Evolutionary conservation across 2,113 vertebrate species (phyloP).

Genomic region (Saccopteryx leptura): DNA sequence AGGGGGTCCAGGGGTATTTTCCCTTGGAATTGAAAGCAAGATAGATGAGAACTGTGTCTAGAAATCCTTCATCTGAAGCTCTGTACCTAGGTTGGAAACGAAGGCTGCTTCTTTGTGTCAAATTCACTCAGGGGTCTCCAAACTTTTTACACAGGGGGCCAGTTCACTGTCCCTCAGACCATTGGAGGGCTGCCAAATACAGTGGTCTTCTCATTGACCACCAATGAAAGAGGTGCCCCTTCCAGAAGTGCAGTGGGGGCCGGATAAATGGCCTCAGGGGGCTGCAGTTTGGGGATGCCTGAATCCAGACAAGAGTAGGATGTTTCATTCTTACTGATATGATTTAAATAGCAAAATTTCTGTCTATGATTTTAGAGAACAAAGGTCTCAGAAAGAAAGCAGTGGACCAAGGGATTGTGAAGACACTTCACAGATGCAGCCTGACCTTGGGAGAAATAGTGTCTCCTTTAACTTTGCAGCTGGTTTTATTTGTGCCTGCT

Average conservation of each 20-base stretch:
- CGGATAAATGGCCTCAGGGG: too few species aligned
- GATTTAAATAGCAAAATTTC: conserved; percentile 11
- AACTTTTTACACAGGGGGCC: too few species aligned
- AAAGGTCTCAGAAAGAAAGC: not conserved
- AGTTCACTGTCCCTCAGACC: too few species aligned
- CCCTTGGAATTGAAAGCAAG: not conserved
- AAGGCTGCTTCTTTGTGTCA: not conserved
- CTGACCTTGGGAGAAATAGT: not conserved
- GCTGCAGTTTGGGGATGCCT: too few species aligned
- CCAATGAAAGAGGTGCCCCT: too few species aligned
- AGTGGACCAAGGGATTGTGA: not conserved
- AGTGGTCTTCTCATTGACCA: too few species aligned
- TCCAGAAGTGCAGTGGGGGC: too few species aligned
- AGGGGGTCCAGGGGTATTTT: not conserved
- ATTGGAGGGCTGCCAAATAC: too few species aligned
- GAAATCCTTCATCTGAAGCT: not conserved
- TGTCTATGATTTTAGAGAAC: not conserved
- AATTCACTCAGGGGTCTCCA: too few species aligned
- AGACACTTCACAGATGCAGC: not conserved
- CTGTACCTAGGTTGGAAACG: not conserved
- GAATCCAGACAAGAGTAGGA: too few species aligned
- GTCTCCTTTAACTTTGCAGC: not conserved
- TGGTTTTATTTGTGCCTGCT: not conserved
- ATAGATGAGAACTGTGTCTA: not conserved
- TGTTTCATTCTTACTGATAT: not conserved